Conservation (phyloP, 2,888 invertebrate species). For the Dolichopus griseipennis region DNA sequence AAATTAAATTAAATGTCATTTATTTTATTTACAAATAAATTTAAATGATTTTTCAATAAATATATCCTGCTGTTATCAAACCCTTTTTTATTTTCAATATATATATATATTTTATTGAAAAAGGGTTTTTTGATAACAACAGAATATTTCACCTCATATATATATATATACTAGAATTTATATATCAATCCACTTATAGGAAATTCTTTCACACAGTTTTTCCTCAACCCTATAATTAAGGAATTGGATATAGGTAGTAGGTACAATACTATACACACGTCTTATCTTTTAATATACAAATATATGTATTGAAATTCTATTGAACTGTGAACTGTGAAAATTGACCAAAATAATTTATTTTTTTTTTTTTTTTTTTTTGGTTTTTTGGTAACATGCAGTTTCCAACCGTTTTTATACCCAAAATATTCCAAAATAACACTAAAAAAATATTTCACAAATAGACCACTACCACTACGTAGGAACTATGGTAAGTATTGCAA, state of each 20-base stretch:
- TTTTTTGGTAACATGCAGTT: neutral
- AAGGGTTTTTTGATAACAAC: too few relatives aligned
- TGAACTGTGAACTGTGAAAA: neutral
- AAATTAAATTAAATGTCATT: slow-evolving; percentile 1
- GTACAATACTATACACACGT: too few relatives aligned
- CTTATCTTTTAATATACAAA: too few relatives aligned
- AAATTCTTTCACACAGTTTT: slow-evolving; percentile 3
- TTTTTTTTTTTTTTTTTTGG: too few relatives aligned
- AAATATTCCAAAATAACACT: neutral
- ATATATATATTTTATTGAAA: too few relatives aligned
- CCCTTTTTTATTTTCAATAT: neutral
- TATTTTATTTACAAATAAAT: neutral
- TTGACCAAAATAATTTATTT: neutral
- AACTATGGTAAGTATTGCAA: too few relatives aligned
- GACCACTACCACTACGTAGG: neutral
- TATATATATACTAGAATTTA: neutral
- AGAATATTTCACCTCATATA: neutral
- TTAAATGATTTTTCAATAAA: neutral
- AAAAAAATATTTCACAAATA: neutral
- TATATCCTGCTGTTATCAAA: neutral
- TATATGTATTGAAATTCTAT: too few relatives aligned
- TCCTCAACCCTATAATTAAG: neutral
- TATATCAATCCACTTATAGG: neutral
- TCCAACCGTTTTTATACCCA: neutral
- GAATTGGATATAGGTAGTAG: too few relatives aligned